Base-by-base conservation (phyloP, 2,797 vertebrate species). In the Buphagus erythrorhynchus region DNA sequence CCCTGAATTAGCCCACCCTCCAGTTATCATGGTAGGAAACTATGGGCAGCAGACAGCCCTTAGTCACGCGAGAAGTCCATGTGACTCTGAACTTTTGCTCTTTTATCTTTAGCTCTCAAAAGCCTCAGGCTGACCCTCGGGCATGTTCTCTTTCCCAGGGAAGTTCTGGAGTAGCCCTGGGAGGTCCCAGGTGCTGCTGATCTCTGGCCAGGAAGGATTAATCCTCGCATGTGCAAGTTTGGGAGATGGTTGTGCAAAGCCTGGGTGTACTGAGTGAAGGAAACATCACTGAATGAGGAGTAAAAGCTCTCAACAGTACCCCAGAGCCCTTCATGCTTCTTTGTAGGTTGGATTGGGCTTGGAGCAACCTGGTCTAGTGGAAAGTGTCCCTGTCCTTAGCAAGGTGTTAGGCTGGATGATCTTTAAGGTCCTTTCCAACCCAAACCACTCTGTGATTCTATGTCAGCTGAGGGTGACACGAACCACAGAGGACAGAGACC, bases 141-240 rank as follows among this genome's bases (percentile, higher is more conserved):
- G 40, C 20, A 24, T 1, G 3, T 52, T 51, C 43, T 40, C 25
- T 55, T 90, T 42, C n/a, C 21, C 2, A 29, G 6, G 8, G 4
- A 40, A 9, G 9, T 59, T 29, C n/a, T 33, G 51, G 42, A 19
- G 12, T 24, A 59, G 7, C 21, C 59, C 49, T 12, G 3, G 36
- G 10, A 49, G 10, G 12, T 15, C 17, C 29, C 25, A 11, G 28
- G 9, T 1, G 0, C 73, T 36, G n/a, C 36, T 43, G 76, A 52
- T 31, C 29, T 40, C n/a, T 3, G 2, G 7, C 7, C 25, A 13
- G 9, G 38, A 79, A 83, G 42, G 38, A 43, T 51, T 75, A 72
- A 77, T 5, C 17, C 20, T 65, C 48, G 49, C 0, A 0, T 0
- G 0, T 28, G 35, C 11, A n/a, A 38, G 38, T 35, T 0, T 61